Percentiles rank a stretch among this genome's conserved stretches.
Evolutionary conservation across 2,888 invertebrate species (phyloP).

Genomic region (Lysandra bellargus): DNA sequence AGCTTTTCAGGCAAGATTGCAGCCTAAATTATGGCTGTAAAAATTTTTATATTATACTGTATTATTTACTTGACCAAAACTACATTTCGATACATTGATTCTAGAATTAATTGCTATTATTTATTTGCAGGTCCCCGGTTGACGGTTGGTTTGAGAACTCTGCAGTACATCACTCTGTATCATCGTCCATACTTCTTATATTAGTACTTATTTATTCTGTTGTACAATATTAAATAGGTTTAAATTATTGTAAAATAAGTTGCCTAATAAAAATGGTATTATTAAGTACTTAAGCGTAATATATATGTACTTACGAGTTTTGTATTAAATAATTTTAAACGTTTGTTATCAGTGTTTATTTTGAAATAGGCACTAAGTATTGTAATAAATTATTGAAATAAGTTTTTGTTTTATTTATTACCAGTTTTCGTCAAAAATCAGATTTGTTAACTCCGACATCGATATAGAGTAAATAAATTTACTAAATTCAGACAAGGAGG

Average conservation of each 20-base stretch:
- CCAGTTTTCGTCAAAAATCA: too few species aligned
- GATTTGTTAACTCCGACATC: too few species aligned
- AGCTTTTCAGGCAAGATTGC: too few species aligned
- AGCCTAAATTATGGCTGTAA: too few species aligned
- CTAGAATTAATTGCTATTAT: background rate
- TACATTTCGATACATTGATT: too few species aligned
- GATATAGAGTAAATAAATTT: too few species aligned
- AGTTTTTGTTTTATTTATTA: too few species aligned
- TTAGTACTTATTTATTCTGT: background rate
- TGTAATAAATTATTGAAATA: background rate
- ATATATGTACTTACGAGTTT: background rate
- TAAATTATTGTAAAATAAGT: background rate
- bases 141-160: conserved; percentile 31
- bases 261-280: too few species aligned
- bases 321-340: background rate
- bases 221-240: background rate
- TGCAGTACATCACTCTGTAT: background rate
- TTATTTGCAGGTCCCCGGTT: conserved; percentile 25
- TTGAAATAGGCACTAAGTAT: background rate
- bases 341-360: background rate
- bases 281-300: too few species aligned
- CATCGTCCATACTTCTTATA: background rate
- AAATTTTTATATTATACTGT: too few species aligned
- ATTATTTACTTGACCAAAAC: too few species aligned
- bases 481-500: too few species aligned